phyloP scores from a whole-genome alignment of 2,797 vertebrate genomes.

The Chaenodraco wilsoni region DNA sequence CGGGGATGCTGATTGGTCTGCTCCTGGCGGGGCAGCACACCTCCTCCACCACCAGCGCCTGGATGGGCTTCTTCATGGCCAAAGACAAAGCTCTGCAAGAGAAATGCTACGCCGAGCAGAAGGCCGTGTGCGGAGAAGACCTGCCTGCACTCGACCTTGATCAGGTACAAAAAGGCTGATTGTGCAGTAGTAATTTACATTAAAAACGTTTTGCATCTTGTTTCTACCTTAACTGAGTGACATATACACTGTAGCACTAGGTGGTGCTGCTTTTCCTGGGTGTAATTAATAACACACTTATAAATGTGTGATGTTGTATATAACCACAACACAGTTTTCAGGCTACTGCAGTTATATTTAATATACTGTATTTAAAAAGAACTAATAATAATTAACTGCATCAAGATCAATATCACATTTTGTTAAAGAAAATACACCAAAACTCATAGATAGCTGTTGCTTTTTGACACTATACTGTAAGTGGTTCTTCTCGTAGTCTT shows the following conservation, averaged over 20 bases:
- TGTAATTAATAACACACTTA: not conserved
- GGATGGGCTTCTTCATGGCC: constrained; percentile 96
- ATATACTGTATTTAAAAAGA: not conserved
- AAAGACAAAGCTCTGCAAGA: constrained; percentile 88
- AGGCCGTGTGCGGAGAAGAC: constrained; percentile 86
- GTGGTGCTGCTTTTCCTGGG: not conserved
- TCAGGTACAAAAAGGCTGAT: constrained; percentile 81
- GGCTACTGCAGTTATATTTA: not conserved
- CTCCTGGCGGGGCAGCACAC: constrained; percentile 97
- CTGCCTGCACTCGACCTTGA: constrained; percentile 88
- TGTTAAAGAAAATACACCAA: not conserved
- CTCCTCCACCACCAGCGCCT: constrained; percentile 95
- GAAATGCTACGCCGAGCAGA: constrained; percentile 92
- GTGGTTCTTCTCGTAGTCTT: not conserved
- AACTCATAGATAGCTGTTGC: not conserved
- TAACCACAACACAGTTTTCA: not conserved
- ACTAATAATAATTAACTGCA: not conserved
- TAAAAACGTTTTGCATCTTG: too few relatives aligned
- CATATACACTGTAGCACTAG: not conserved
- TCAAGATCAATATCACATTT: not conserved
- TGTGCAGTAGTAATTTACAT: not conserved
- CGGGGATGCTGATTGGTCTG: constrained; percentile 95
- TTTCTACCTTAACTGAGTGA: too few relatives aligned
- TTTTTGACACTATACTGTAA: not conserved
- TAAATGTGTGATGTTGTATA: not conserved